Evolutionary conservation across 2,797 vertebrate genomes (phyloP).

Genomic region (Enteromius radiatus): DNA sequence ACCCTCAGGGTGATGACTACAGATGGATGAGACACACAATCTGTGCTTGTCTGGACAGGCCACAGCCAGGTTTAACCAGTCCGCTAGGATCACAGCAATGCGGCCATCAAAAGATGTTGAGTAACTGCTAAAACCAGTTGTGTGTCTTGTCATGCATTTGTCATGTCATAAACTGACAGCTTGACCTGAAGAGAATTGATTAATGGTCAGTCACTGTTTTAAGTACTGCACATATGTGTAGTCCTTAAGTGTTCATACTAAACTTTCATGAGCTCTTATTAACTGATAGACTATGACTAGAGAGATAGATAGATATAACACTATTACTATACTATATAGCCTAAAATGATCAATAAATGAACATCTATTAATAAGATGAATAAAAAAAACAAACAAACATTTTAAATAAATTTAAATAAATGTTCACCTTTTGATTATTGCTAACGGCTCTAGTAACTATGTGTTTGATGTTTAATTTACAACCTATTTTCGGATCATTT

Average conservation of each 20-base stretch:
- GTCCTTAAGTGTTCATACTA: background rate
- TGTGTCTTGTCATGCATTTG: slow-evolving; percentile 34
- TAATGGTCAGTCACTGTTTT: background rate
- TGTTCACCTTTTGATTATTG: background rate
- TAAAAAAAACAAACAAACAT: background rate
- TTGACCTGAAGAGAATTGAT: background rate
- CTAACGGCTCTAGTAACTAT: background rate
- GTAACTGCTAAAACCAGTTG: slow-evolving; percentile 29
- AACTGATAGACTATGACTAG: background rate
- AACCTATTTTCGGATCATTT: background rate
- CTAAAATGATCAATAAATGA: background rate
- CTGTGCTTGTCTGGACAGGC: slow-evolving; percentile 60
- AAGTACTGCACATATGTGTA: slow-evolving; percentile 5
- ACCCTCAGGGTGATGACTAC: slow-evolving; percentile 52
- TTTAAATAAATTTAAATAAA: background rate
- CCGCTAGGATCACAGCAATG: slow-evolving; percentile 33
- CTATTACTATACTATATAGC: too few species aligned
- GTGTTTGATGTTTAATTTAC: background rate
- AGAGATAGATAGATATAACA: too few species aligned
- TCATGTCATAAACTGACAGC: background rate
- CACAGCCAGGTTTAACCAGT: slow-evolving; percentile 34
- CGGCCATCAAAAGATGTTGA: slow-evolving; percentile 32
- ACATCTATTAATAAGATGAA: background rate
- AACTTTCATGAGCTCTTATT: background rate
- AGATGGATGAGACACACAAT: slow-evolving; percentile 55